Evolutionary conservation across 2,113 vertebrate species (phyloP).

Genomic region (Ramphastos sulfuratus): DNA sequence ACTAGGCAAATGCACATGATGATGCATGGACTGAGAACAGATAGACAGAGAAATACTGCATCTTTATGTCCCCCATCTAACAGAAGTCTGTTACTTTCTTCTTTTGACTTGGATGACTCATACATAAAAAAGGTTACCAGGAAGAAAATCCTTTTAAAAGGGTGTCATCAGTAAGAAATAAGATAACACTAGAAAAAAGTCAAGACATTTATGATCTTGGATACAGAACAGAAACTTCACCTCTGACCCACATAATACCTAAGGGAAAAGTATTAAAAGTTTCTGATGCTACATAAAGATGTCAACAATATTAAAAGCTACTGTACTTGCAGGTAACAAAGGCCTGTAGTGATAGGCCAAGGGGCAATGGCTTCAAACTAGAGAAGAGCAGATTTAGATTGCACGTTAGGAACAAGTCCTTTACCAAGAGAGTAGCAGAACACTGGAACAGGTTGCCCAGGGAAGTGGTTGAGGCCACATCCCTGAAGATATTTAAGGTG

Average conservation of each 20-base stretch:
- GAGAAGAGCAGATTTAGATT: too few relatives aligned
- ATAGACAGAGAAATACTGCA: background rate
- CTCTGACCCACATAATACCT: slow-evolving; percentile 5
- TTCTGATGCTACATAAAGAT: background rate
- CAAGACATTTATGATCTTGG: background rate
- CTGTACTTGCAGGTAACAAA: background rate
- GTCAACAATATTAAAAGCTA: background rate
- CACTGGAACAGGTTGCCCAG: too few relatives aligned
- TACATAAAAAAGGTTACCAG: background rate
- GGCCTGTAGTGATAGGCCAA: too few relatives aligned
- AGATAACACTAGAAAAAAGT: background rate
- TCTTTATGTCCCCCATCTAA: background rate
- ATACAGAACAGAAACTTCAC: slow-evolving; percentile 1
- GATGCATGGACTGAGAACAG: background rate
- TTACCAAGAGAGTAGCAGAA: too few relatives aligned
- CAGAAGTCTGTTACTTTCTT: background rate
- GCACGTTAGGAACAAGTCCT: too few relatives aligned
- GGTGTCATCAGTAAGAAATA: background rate
- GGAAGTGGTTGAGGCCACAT: too few relatives aligned
- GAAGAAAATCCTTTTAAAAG: slow-evolving; percentile 5
- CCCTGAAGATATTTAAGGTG: too few relatives aligned
- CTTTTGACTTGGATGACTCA: slow-evolving; percentile 5
- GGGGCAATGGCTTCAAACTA: too few relatives aligned
- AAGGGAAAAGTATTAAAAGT: background rate
- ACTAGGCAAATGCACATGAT: background rate